A percentile compares a stretch with the other conserved stretches of the same genome.
phyloP scores from a whole-genome alignment of 2,797 vertebrate species.

The Sebastes itinus region DNA sequence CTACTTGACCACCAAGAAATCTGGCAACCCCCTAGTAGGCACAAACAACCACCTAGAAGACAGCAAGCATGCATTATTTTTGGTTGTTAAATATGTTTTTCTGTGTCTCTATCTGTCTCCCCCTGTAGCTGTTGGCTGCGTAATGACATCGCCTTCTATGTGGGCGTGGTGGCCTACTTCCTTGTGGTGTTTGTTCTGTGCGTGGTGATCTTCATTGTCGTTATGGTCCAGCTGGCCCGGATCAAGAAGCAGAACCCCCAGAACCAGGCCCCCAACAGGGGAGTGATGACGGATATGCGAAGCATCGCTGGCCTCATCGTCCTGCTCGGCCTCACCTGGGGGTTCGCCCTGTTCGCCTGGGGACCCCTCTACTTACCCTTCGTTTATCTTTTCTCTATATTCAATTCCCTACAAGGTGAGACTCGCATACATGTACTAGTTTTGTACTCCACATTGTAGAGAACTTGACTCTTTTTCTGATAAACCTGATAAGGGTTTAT shows the following conservation, averaged over 20 bases:
- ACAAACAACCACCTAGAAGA: background rate
- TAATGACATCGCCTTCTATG: conserved; percentile 87
- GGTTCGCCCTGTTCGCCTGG: conserved; percentile 94
- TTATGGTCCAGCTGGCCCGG: conserved; percentile 91
- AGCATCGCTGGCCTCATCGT: conserved; percentile 90
- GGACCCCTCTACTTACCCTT: conserved; percentile 88
- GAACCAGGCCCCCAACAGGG: conserved; percentile 86
- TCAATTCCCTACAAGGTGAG: conserved; percentile 94
- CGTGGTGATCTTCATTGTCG: conserved; percentile 91
- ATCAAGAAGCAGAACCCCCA: conserved; percentile 96
- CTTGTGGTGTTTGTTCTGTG: conserved; percentile 88
- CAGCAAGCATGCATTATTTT: background rate
- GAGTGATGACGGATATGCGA: conserved; percentile 87
- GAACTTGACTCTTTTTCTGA: background rate
- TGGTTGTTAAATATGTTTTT: background rate
- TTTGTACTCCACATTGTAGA: background rate
- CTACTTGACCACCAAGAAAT: background rate
- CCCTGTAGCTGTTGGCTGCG: conserved; percentile 91
- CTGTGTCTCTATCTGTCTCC: background rate
- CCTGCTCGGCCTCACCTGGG: conserved; percentile 96
- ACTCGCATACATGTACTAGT: background rate
- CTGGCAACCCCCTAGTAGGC: background rate
- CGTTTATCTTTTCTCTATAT: conserved; percentile 93
- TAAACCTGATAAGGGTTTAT: background rate
- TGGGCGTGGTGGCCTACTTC: conserved; percentile 93